phyloP scores from a whole-genome alignment of 1,140 invertebrate genomes.

The Dendrolimus kikuchii region DNA sequence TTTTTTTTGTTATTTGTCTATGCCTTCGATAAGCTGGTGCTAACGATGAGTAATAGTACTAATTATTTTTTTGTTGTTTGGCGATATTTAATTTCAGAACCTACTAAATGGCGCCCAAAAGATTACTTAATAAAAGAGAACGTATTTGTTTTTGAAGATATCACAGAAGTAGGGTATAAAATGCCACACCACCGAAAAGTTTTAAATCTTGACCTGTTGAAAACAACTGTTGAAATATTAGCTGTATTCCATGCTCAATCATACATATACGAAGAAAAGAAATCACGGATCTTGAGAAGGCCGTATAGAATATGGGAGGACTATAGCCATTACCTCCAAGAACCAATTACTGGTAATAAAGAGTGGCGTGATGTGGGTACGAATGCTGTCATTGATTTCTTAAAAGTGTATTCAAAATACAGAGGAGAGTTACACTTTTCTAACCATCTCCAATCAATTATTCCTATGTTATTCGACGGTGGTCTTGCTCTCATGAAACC shows the following conservation, averaged over 20 bases:
- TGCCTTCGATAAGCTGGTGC: too few species aligned
- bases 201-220: slow-evolving; percentile 65
- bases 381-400: slow-evolving; percentile 55
- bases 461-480: slow-evolving; percentile 46
- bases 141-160: slow-evolving; percentile 53
- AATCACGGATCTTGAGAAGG: slow-evolving; percentile 49
- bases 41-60: too few species aligned
- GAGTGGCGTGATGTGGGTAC: slow-evolving; percentile 62
- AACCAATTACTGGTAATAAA: slow-evolving; percentile 31
- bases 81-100: slow-evolving; percentile 17
- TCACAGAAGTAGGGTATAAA: slow-evolving; percentile 35
- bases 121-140: slow-evolving; percentile 34
- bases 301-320: slow-evolving; percentile 62
- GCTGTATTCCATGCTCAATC: slow-evolving; percentile 74
- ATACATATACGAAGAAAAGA: slow-evolving; percentile 67
- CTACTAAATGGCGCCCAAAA: slow-evolving; percentile 41
- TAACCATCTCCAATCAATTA: slow-evolving; percentile 22
- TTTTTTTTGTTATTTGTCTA: too few species aligned
- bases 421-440: slow-evolving; percentile 29
- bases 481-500: slow-evolving; percentile 63
- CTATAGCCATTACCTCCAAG: slow-evolving; percentile 67
- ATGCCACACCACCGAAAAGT: slow-evolving; percentile 33
- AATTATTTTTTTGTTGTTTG: too few species aligned
- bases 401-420: slow-evolving; percentile 56
- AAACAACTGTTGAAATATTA: slow-evolving; percentile 64